Evolutionary conservation across 2,113 vertebrate genomes (phyloP).

Genomic region (Notarius lentiginosus): DNA sequence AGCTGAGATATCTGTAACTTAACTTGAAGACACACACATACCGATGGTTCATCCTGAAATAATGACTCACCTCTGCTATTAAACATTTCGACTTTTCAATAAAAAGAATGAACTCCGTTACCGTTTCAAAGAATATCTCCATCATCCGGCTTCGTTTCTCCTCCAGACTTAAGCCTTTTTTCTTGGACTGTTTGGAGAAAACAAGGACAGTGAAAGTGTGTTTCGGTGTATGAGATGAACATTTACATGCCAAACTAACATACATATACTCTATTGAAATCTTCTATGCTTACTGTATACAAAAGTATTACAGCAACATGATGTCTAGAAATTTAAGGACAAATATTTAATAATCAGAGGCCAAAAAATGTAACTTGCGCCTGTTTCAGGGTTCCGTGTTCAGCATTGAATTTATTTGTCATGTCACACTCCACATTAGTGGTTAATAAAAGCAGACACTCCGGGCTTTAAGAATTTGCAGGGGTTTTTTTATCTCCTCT

Average conservation of each 20-base stretch:
- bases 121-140: conserved; percentile 98
- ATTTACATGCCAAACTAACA: neutral
- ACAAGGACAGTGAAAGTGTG: neutral
- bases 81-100: neutral
- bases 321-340: neutral
- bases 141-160: conserved; percentile 97
- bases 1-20: neutral
- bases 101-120: conserved; percentile 73
- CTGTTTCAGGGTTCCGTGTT: neutral
- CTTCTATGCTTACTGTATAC: neutral
- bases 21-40: neutral
- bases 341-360: neutral
- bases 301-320: neutral
- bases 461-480: no score
- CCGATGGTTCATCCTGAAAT: neutral
- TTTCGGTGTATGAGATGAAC: neutral
- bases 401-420: neutral
- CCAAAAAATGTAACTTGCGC: no score
- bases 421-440: neutral
- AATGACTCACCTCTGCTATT: neutral
- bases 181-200: conserved; percentile 84
- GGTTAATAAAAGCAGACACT: no score
- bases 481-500: no score
- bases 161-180: conserved; percentile 91
- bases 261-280: neutral